These are phyloP conservation scores for Amazona finschi DNA, from an alignment of 2,797 vertebrate genomes.

Conservation along the genomic window DNA sequence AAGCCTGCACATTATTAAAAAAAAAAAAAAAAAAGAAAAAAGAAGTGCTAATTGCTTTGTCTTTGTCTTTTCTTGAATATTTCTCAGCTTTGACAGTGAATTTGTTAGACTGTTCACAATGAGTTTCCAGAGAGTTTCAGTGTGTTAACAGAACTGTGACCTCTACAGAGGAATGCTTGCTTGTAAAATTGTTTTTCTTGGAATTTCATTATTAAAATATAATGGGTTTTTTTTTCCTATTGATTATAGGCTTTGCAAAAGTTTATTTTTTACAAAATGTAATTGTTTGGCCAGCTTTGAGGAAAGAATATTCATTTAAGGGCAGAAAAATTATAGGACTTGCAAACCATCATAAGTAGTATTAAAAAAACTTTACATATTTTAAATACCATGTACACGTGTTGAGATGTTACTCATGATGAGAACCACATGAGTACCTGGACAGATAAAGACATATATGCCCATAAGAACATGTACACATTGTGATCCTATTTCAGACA, in stretches of 20 bases:
- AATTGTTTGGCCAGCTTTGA: conserved; percentile 22
- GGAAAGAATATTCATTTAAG: conserved; percentile 37
- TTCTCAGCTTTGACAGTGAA: conserved; percentile 7
- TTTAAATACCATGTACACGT: neutral
- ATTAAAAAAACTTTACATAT: neutral
- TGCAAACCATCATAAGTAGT: neutral
- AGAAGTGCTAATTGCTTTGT: neutral
- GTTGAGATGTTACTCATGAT: neutral
- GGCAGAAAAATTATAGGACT: neutral
- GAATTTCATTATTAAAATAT: conserved; percentile 38
- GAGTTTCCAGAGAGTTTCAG: neutral
- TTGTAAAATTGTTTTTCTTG: conserved; percentile 53
- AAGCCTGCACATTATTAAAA: neutral
- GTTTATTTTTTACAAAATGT: conserved; percentile 46
- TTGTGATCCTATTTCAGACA: neutral
- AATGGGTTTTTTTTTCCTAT: conserved; percentile 10
- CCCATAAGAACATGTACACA: neutral
- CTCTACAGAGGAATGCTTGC: conserved; percentile 13
- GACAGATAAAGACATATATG: neutral
- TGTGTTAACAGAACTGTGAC: conserved; percentile 7
- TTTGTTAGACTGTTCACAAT: neutral
- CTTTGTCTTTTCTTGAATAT: neutral
- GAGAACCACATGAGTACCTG: neutral
- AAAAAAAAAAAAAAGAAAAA: neutral
- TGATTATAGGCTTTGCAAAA: conserved; percentile 43